Evolutionary conservation across 2,113 vertebrate genomes (phyloP).

Genomic region (Spilogale gracilis): DNA sequence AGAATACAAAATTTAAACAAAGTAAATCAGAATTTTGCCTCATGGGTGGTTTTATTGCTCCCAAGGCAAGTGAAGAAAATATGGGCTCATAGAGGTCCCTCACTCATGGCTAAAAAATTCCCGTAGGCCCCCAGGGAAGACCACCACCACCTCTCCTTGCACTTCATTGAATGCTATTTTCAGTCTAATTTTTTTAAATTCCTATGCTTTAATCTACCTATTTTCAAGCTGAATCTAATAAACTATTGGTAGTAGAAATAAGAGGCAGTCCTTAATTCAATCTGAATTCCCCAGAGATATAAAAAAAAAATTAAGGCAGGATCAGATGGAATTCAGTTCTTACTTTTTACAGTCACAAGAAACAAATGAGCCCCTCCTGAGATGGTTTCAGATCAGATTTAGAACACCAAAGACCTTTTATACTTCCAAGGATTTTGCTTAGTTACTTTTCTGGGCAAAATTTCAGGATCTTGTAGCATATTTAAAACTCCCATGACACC

Average conservation of each 20-base stretch:
- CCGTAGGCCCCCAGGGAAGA: not conserved
- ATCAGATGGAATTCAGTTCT: not conserved
- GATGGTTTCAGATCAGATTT: not conserved
- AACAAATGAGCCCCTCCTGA: constrained; percentile 44
- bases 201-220: constrained; percentile 40
- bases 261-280: not conserved
- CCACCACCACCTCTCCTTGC: not conserved
- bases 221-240: constrained; percentile 59
- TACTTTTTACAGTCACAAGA: not conserved
- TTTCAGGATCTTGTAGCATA: constrained; percentile 35
- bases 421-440: constrained; percentile 4
- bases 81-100: not conserved
- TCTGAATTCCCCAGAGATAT: not conserved
- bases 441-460: constrained; percentile 25
- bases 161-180: not conserved
- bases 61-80: not conserved
- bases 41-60: not conserved
- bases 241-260: constrained; percentile 30
- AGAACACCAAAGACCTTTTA: not conserved
- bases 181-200: not conserved
- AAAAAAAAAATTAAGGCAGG: not conserved
- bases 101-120: not conserved
- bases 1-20: not conserved
- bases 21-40: constrained; percentile 13
- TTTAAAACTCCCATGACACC: constrained; percentile 13